phyloP scores from a whole-genome alignment of 2,113 vertebrate species.

The Nycticebus coucang region DNA sequence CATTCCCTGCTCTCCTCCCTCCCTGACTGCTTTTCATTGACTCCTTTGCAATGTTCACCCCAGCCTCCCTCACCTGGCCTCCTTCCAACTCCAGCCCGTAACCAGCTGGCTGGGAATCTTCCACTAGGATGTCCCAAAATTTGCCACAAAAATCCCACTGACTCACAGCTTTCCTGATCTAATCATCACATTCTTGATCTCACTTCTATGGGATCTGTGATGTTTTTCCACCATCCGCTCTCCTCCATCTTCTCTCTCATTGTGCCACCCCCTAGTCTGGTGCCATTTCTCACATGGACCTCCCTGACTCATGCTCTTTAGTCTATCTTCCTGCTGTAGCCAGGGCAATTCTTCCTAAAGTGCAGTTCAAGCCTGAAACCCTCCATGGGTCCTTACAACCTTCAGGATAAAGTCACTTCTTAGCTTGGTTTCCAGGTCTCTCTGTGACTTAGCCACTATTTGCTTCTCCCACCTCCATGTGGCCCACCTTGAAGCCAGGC shows the following conservation, averaged over 20 bases:
- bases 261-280: not conserved
- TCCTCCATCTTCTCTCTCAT: not conserved
- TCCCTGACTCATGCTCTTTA: not conserved
- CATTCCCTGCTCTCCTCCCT: not conserved
- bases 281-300: not conserved
- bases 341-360: not conserved
- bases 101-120: not conserved
- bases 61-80: rapidly evolving
- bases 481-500: not conserved
- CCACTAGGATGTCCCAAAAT: not conserved
- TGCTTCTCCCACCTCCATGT: not conserved
- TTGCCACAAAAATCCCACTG: not conserved
- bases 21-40: not conserved
- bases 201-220: not conserved
- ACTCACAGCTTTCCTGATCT: not conserved
- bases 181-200: not conserved
- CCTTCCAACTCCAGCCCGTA: not conserved
- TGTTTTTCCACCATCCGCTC: not conserved
- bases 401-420: not conserved
- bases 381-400: not conserved
- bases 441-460: not conserved
- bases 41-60: rapidly evolving
- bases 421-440: not conserved
- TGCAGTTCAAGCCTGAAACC: not conserved
- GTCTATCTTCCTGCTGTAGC: not conserved